Base-by-base conservation (phyloP, 2,113 vertebrate species). In the Carollia perspicillata region DNA sequence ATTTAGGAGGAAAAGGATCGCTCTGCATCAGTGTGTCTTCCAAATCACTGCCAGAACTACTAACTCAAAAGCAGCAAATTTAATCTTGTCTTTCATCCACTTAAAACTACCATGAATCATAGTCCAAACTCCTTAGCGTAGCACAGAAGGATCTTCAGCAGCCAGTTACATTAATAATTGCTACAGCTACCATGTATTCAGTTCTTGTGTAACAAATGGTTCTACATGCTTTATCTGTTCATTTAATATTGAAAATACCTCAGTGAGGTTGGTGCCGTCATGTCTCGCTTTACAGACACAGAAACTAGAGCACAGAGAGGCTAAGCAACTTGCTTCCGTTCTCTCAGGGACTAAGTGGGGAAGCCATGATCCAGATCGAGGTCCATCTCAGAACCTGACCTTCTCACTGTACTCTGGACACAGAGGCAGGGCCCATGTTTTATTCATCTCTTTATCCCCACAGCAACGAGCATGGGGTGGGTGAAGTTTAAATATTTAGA, bases 21-120 rank as follows among this genome's bases (percentile, higher is more conserved):
- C 30, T 90, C 92, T 40, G 20, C 28, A 84, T 75, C 58, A 51
- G n/a, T 63, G 42, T 18, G 94, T 93, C 44, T 95, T 92, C 35
- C 18, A 96, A 95, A 90, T 69, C 33, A 90, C 33, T 92, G 65
- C 22, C 55, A 89, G 79, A 81, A 72, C 81, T 92, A 77, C 28
- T 55, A 94, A 86, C 3, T 55, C 65, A 55, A 86, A 77, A 86
- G 33, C 23, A 88, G 12, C 28, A 79, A 87, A 83, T 83, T 28
- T 66, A 90, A 90, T 83, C 35, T 81, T 90, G 10, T 71, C 58
- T 40, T 49, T 58, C 33, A 90, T 20, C 37, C 40, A 60, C 30
- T 89, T 92, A 90, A 94, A 93, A 90, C 47, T 85, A 66, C 26
- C 68, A 78, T 13, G 78, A 18, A 90, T 86, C 40, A 66, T 23